A percentile compares a stretch with the other conserved stretches of the same genome.
Conservation (phyloP, 2,888 invertebrate genomes). For the Cerastis leucographa region DNA sequence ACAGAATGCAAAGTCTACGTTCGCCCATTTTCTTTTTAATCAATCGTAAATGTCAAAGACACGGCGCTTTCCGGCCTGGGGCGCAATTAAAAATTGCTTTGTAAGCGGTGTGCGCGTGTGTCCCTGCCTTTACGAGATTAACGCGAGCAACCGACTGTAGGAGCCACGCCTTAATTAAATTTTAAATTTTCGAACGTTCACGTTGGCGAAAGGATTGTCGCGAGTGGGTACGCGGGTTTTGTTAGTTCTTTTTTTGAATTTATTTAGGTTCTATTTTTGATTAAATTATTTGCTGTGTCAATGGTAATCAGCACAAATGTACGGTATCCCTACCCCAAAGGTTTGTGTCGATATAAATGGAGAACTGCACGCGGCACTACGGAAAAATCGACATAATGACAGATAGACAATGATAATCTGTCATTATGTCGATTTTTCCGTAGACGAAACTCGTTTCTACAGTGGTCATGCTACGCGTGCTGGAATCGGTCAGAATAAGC, state of each 20-base stretch:
- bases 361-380: too few relatives aligned
- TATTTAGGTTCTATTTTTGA: conserved; percentile 54
- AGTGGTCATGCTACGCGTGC: too few relatives aligned
- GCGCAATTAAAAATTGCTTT: conserved; percentile 88
- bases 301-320: background rate
- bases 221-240: conserved; percentile 58
- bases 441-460: too few relatives aligned
- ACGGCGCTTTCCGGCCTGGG: conserved; percentile 75
- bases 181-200: conserved; percentile 83
- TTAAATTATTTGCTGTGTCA: conserved; percentile 21
- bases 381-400: too few relatives aligned
- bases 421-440: too few relatives aligned
- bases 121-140: conserved; percentile 83
- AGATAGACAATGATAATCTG: too few relatives aligned
- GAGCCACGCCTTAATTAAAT: conserved; percentile 83
- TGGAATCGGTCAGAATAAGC: background rate
- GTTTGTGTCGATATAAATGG: background rate
- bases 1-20: conserved; percentile 64
- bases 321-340: background rate
- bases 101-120: conserved; percentile 79
- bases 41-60: conserved; percentile 85
- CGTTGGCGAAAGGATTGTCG: conserved; percentile 75
- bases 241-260: conserved; percentile 59
- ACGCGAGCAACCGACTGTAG: conserved; percentile 79
- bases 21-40: conserved; percentile 79